These are phyloP conservation scores for Syngnathus scovelli DNA, from an alignment of 2,113 vertebrate genomes.

Conservation along the genomic window DNA sequence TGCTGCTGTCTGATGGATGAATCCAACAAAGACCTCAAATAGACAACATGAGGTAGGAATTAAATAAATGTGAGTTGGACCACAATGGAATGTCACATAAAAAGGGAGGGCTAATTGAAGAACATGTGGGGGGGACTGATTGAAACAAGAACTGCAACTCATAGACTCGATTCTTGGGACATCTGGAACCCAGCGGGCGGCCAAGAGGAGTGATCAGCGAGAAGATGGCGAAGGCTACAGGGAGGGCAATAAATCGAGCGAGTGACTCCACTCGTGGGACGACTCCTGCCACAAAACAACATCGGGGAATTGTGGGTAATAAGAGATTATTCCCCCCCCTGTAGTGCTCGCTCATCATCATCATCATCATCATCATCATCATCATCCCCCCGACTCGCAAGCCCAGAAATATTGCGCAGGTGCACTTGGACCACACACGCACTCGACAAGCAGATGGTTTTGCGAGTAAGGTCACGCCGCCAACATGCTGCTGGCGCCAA, in stretches of 20 bases:
- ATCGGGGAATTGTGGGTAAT: conserved; percentile 67
- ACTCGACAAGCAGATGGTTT: conserved; percentile 24
- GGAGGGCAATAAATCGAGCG: conserved; percentile 71
- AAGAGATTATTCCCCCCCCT: conserved; percentile 69
- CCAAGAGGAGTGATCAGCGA: conserved; percentile 19
- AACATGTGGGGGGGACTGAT: neutral
- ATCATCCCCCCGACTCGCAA: conserved; percentile 5
- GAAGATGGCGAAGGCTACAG: conserved; percentile 32
- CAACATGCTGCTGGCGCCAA: conserved; percentile 56
- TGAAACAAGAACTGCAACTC: neutral
- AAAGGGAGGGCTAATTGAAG: neutral
- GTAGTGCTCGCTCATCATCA: conserved; percentile 64
- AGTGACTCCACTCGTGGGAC: conserved; percentile 70
- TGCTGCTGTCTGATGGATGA: conserved; percentile 54
- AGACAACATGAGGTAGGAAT: conserved; percentile 3
- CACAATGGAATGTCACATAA: neutral
- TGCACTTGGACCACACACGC: conserved; percentile 6
- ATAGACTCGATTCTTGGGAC: conserved; percentile 14
- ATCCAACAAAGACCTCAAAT: conserved; percentile 35
- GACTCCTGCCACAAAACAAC: conserved; percentile 49
- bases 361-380: neutral
- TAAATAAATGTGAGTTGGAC: neutral
- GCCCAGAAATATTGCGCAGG: conserved; percentile 17
- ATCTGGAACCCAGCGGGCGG: conserved; percentile 53
- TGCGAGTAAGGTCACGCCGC: conserved; percentile 47